phyloP scores from a whole-genome alignment of 2,113 vertebrate species.

The Oenanthe melanoleuca region DNA sequence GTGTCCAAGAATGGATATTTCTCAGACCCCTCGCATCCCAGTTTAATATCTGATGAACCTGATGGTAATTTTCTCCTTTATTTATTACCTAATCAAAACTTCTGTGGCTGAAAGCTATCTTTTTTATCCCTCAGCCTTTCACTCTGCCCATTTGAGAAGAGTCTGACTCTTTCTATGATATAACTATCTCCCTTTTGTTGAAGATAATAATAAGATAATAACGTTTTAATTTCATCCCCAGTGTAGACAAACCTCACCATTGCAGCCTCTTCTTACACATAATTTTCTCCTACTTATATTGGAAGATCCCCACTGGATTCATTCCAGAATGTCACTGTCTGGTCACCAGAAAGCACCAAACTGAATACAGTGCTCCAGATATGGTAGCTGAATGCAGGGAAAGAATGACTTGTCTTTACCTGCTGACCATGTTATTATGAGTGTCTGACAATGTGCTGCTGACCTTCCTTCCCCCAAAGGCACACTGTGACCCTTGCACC shows the following conservation, averaged over 20 bases:
- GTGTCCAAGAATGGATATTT: neutral
- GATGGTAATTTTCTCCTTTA: neutral
- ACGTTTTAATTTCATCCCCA: neutral
- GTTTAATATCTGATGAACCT: neutral
- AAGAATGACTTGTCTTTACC: neutral
- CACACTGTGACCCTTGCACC: neutral
- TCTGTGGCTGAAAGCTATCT: fast-evolving
- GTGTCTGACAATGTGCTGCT: neutral
- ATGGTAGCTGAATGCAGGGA: neutral
- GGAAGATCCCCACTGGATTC: neutral
- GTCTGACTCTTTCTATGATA: neutral
- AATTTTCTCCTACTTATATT: neutral
- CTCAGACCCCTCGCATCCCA: neutral
- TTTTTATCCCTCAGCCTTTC: neutral
- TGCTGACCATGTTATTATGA: neutral
- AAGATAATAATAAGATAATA: neutral
- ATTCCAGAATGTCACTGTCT: neutral
- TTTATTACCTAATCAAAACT: neutral
- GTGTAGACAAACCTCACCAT: neutral
- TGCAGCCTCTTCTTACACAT: neutral
- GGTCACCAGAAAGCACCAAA: neutral
- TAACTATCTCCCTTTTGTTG: neutral
- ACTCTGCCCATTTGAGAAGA: neutral
- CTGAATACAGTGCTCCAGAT: neutral
- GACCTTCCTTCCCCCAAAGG: neutral